Conservation (phyloP, 2,113 vertebrate species). For the Nansenia antarctica region DNA sequence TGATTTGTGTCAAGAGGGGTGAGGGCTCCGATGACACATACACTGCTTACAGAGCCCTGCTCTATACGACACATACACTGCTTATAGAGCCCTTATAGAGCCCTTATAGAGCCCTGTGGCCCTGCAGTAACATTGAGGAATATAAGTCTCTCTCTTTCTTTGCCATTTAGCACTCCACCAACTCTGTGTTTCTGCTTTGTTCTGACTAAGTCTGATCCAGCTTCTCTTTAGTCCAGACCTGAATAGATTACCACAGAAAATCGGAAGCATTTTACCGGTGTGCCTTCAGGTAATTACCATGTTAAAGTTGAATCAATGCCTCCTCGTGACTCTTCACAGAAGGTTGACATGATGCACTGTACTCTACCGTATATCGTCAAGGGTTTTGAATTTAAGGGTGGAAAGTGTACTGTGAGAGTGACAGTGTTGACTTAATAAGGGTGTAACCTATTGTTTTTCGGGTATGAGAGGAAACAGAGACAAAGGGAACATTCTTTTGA, state of each 20-base stretch:
- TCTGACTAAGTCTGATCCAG: background rate
- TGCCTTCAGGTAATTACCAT: too few species aligned
- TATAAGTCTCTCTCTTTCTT: background rate
- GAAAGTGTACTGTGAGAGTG: too few species aligned
- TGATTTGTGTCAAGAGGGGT: background rate
- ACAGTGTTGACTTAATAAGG: background rate
- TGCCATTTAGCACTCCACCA: background rate
- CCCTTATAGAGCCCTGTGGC: background rate
- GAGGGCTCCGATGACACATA: background rate
- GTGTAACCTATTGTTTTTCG: slow-evolving; percentile 1
- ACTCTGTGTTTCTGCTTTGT: background rate
- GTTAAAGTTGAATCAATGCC: too few species aligned
- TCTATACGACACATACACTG: too few species aligned
- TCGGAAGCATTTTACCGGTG: too few species aligned
- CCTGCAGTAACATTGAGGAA: background rate
- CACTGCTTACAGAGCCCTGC: background rate
- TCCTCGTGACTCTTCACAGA: too few species aligned
- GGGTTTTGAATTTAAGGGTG: too few species aligned
- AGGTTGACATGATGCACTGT: too few species aligned
- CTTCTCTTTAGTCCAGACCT: too few species aligned
- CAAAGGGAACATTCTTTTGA: slow-evolving; percentile 24
- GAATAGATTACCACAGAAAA: too few species aligned
- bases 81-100: background rate
- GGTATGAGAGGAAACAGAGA: slow-evolving; percentile 15
- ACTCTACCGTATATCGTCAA: too few species aligned